A percentile compares a stretch with the other conserved stretches of the same genome.
These are phyloP conservation scores for Bombycilla garrulus DNA, from an alignment of 2,113 vertebrate genomes.

Conservation along the genomic window DNA sequence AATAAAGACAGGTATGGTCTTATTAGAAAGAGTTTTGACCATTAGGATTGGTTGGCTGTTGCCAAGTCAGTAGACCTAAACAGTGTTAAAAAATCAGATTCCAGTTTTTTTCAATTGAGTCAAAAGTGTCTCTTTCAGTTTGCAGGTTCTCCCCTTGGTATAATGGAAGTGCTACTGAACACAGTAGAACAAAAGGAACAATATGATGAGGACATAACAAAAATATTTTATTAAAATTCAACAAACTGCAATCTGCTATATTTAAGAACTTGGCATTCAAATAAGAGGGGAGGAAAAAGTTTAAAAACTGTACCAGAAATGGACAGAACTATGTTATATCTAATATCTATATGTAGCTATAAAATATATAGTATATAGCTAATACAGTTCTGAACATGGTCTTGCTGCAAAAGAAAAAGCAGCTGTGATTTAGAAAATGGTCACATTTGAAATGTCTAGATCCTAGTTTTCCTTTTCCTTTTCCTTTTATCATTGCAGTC, in stretches of 20 bases:
- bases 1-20: background rate
- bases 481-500: slow-evolving; percentile 35
- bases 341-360: background rate
- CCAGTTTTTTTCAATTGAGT: background rate
- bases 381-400: background rate
- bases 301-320: background rate
- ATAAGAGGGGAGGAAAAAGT: background rate
- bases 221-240: background rate
- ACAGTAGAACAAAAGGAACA: background rate
- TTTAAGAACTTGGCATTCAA: background rate
- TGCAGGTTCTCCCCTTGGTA: background rate
- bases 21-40: background rate
- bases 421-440: slow-evolving; percentile 18
- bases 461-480: background rate
- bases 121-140: background rate
- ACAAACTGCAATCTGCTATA: background rate
- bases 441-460: slow-evolving; percentile 21
- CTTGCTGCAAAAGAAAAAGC: background rate
- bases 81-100: background rate
- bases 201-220: background rate
- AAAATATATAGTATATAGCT: background rate
- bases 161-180: background rate
- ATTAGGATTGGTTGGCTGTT: background rate
- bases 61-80: background rate
- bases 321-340: background rate